These are phyloP conservation scores for Tamias sibiricus DNA, from an alignment of 2,113 vertebrate species.

Conservation along the genomic window DNA sequence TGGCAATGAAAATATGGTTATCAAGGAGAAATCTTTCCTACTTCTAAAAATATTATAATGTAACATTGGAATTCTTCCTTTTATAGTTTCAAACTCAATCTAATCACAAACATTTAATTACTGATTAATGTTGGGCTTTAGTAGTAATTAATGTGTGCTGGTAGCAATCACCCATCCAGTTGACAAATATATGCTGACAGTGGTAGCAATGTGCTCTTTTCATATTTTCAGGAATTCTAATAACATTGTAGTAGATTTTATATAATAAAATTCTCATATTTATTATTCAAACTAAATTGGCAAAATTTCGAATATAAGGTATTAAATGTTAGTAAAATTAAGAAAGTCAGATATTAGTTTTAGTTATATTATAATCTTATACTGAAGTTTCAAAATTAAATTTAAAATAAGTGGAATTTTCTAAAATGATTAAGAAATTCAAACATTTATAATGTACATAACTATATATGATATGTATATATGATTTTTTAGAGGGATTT, in stretches of 20 bases:
- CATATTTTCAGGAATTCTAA: neutral
- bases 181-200: neutral
- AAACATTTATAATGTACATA: neutral
- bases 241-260: neutral
- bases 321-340: conserved; percentile 36
- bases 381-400: conserved; percentile 17
- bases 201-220: neutral
- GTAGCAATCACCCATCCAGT: neutral
- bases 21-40: conserved; percentile 10
- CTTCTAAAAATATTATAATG: neutral
- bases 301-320: neutral
- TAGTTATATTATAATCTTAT: neutral
- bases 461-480: neutral
- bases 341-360: neutral
- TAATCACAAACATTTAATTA: neutral
- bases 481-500: neutral
- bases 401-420: conserved; percentile 30
- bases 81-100: neutral
- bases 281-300: neutral
- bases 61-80: neutral
- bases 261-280: neutral
- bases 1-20: neutral
- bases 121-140: neutral
- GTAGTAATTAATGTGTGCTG: neutral
- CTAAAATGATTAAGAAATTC: neutral